These are phyloP conservation scores for Synergus itoensis DNA, from an alignment of 2,888 invertebrate species.

Conservation along the genomic window DNA sequence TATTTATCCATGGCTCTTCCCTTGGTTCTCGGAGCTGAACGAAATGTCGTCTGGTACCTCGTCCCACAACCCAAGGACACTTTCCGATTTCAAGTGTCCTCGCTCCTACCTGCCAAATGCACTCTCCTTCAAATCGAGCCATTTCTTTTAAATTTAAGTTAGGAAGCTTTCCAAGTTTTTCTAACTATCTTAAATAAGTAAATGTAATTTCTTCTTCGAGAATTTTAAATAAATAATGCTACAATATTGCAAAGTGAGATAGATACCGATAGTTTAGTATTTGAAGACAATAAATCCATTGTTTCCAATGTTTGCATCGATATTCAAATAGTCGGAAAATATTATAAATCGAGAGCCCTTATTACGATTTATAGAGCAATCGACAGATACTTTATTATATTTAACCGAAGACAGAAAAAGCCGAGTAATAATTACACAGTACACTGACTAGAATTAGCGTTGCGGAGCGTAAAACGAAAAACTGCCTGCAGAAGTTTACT, in stretches of 20 bases:
- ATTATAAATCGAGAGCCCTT: too few species aligned
- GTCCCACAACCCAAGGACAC: slow-evolving; percentile 1
- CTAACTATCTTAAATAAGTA: background rate
- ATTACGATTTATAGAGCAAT: too few species aligned
- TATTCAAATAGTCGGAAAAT: too few species aligned
- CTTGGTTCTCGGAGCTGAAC: slow-evolving; percentile 45
- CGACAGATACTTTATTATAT: too few species aligned
- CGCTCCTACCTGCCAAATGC: slow-evolving; percentile 17
- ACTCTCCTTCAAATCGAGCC: slow-evolving; percentile 42
- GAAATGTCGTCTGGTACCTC: slow-evolving; percentile 1
- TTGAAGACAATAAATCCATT: too few species aligned
- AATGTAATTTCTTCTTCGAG: too few species aligned
- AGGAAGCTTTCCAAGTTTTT: background rate
- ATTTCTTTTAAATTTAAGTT: slow-evolving; percentile 49
- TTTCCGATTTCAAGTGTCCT: slow-evolving; percentile 34
- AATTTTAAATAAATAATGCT: background rate
- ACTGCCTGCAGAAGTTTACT: background rate
- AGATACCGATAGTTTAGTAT: too few species aligned
- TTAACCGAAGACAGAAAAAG: too few species aligned
- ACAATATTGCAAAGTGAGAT: too few species aligned
- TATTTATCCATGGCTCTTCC: slow-evolving; percentile 56
- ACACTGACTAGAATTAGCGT: background rate
- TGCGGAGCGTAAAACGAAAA: background rate
- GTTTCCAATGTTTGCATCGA: too few species aligned
- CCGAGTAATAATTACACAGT: background rate